phyloP scores from a whole-genome alignment of 2,888 invertebrate genomes.

The Agapostemon virescens region DNA sequence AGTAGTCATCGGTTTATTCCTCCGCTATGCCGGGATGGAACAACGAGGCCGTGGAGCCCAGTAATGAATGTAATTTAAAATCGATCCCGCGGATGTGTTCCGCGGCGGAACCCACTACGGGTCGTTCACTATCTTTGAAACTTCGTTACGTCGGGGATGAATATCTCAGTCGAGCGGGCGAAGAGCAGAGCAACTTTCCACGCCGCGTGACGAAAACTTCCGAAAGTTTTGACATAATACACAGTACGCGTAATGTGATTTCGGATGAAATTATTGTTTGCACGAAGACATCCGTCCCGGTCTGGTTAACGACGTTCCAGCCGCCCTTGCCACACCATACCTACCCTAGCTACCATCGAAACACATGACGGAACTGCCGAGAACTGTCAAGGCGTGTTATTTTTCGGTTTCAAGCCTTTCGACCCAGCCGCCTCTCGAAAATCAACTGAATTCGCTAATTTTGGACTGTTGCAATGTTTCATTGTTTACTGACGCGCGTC shows the following conservation, averaged over 20 bases:
- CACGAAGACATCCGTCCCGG: slow-evolving; percentile 29
- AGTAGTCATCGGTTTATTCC: slow-evolving; percentile 4
- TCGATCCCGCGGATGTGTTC: slow-evolving; percentile 39
- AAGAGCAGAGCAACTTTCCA: slow-evolving; percentile 34
- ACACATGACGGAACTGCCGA: background rate
- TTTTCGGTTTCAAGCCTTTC: background rate
- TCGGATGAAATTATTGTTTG: slow-evolving; percentile 53
- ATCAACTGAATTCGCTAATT: no score
- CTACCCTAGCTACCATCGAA: slow-evolving; percentile 4
- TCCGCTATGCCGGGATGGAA: slow-evolving; percentile 5
- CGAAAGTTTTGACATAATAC: slow-evolving; percentile 49
- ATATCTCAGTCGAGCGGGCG: slow-evolving; percentile 43
- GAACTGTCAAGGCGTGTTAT: background rate
- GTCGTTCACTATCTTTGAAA: slow-evolving; percentile 50
- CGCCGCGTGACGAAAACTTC: slow-evolving; percentile 37
- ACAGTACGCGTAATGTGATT: slow-evolving; percentile 52
- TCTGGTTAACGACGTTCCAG: slow-evolving; percentile 6
- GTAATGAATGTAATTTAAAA: slow-evolving; percentile 56
- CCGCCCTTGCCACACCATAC: background rate
- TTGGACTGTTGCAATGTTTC: no score
- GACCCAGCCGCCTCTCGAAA: background rate
- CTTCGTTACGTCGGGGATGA: slow-evolving; percentile 51
- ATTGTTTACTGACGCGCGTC: no score
- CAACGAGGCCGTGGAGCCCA: slow-evolving; percentile 20
- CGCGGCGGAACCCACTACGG: slow-evolving; percentile 21